phyloP scores from a whole-genome alignment of 2,888 invertebrate genomes.

The Chrysodeixis includens region DNA sequence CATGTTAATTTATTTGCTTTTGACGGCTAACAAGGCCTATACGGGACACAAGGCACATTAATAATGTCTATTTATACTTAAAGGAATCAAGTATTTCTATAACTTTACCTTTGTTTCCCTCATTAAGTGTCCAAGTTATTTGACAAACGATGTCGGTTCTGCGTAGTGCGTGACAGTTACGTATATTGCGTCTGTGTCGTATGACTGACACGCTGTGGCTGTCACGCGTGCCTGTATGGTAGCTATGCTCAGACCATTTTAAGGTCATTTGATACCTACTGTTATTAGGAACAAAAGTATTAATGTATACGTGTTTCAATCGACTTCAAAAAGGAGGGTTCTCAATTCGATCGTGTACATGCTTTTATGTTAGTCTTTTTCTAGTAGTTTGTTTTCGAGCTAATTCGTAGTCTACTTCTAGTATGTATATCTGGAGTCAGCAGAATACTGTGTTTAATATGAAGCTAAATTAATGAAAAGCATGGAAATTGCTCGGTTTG shows the following conservation, averaged over 20 bases:
- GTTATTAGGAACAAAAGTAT: background rate
- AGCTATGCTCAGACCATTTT: constrained; percentile 3
- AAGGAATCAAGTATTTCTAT: background rate
- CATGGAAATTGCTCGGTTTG: no score
- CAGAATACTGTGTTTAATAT: no score
- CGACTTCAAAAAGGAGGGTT: no score
- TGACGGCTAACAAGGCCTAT: no score
- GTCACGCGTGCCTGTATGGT: constrained; percentile 25
- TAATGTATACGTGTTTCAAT: no score
- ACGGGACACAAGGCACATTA: background rate
- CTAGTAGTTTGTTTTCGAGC: no score
- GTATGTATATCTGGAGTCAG: no score
- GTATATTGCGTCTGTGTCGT: constrained; percentile 13
- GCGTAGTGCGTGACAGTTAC: constrained; percentile 25
- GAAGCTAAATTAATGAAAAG: no score
- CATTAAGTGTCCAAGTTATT: background rate
- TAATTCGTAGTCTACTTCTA: no score
- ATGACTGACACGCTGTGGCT: constrained; percentile 16
- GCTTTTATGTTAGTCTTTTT: no score
- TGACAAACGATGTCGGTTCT: constrained; percentile 13
- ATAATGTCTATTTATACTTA: background rate
- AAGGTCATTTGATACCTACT: constrained; percentile 12
- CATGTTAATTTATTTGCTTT: no score
- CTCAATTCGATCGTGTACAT: no score
- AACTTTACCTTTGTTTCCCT: background rate